Evolutionary conservation across 1,140 invertebrate species (phyloP).

Genomic region (Drosophila aff.): DNA sequence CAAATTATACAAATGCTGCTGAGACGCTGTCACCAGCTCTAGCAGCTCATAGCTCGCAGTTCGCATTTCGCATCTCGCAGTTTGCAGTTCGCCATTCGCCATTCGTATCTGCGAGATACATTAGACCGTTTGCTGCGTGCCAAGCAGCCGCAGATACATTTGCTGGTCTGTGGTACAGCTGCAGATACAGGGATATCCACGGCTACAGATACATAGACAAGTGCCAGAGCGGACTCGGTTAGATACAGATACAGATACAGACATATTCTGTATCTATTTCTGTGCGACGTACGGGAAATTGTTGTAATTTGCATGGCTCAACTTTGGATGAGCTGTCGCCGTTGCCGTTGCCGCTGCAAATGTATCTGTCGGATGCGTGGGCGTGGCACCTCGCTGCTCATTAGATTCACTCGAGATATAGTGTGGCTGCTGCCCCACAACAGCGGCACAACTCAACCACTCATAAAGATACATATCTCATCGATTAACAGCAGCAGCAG

Average conservation of each 20-base stretch:
- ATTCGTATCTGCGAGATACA: constrained; percentile 67
- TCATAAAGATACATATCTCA: constrained; percentile 44
- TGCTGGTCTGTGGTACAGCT: constrained; percentile 19
- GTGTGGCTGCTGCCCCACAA: constrained; percentile 3
- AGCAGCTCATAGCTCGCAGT: constrained; percentile 21
- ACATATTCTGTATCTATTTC: constrained; percentile 75
- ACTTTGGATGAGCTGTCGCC: constrained; percentile 50
- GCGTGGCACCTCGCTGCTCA: constrained; percentile 49
- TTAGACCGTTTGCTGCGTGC: constrained; percentile 57
- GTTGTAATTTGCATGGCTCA: constrained; percentile 78
- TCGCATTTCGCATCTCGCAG: constrained; percentile 29
- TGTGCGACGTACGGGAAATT: constrained; percentile 72
- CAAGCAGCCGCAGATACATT: constrained; percentile 42
- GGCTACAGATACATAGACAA: constrained; percentile 18
- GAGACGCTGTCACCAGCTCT: constrained; percentile 65
- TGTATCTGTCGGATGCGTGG: constrained; percentile 46
- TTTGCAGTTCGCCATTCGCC: constrained; percentile 15
- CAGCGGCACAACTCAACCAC: constrained; percentile 1
- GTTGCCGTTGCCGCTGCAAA: constrained; percentile 17
- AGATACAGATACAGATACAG: constrained; percentile 33
- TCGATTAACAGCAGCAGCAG: constrained; percentile 20
- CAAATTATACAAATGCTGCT: constrained; percentile 72
- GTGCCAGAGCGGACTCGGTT: constrained; percentile 8
- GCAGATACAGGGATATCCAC: constrained; percentile 17
- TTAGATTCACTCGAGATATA: constrained; percentile 56